These are phyloP conservation scores for Parthenolecanium corni DNA, from an alignment of 2,888 invertebrate genomes.

Conservation along the genomic window DNA sequence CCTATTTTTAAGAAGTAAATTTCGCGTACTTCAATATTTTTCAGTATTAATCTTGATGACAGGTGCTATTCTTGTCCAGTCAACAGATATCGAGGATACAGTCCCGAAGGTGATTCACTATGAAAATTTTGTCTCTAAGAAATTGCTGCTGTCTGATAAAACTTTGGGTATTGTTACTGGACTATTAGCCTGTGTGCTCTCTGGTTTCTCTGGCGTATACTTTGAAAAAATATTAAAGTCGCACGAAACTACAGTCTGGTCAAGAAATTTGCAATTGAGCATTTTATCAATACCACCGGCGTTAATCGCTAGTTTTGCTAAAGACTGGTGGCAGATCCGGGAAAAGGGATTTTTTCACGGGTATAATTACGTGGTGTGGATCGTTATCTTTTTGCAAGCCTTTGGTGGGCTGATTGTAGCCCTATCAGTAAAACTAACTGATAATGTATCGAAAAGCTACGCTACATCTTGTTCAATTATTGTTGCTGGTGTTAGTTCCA, in stretches of 20 bases:
- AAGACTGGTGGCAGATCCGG: conserved; percentile 48
- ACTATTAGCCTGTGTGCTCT: conserved; percentile 75
- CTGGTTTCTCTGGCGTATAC: conserved; percentile 95
- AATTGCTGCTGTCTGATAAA: conserved; percentile 52
- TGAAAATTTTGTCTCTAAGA: conserved; percentile 2
- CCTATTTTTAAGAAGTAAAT: conserved; percentile 62
- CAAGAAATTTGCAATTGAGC: conserved; percentile 94
- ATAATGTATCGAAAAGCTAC: conserved; percentile 97
- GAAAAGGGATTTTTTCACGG: conserved; percentile 64
- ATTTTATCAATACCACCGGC: conserved; percentile 85
- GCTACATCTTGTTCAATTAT: conserved; percentile 95
- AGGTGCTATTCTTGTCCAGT: conserved; percentile 72
- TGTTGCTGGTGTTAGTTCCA: conserved; percentile 84
- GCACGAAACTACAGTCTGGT: conserved; percentile 86
- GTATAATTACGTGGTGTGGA: conserved; percentile 73
- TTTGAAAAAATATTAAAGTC: conserved; percentile 97
- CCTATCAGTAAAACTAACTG: conserved; percentile 96
- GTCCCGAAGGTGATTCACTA: neutral
- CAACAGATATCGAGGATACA: conserved; percentile 38
- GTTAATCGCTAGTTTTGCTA: conserved; percentile 62
- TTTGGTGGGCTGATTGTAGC: conserved; percentile 94
- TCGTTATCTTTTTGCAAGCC: conserved; percentile 79
- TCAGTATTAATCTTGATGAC: conserved; percentile 67
- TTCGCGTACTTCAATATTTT: conserved; percentile 73
- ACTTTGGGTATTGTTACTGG: conserved; percentile 71